phyloP scores from a whole-genome alignment of 2,797 vertebrate genomes.

The Pipistrellus pygmaeus region DNA sequence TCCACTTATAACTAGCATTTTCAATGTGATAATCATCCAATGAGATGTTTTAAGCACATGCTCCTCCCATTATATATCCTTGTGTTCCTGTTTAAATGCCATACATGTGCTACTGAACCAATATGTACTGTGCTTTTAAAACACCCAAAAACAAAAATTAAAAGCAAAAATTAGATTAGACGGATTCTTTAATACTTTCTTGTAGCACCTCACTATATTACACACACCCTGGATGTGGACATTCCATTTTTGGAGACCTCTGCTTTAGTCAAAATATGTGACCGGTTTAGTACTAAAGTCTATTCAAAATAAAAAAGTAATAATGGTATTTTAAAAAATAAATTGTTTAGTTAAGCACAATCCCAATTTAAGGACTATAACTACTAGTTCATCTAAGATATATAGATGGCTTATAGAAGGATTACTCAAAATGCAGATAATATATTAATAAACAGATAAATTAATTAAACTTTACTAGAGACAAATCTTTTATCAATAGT shows the following conservation, averaged over 20 bases:
- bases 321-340: not conserved
- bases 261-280: slow-evolving; percentile 4
- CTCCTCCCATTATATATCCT: not conserved
- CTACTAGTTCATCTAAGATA: not conserved
- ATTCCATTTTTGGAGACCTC: not conserved
- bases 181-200: slow-evolving; percentile 8
- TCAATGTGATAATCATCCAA: not conserved
- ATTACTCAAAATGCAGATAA: not conserved
- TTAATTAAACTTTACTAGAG: not conserved
- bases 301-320: slow-evolving; percentile 26
- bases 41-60: not conserved
- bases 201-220: not conserved
- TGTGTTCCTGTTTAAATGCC: not conserved
- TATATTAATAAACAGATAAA: not conserved
- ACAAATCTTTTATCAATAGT: not conserved
- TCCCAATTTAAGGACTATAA: slow-evolving; percentile 16
- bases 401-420: not conserved
- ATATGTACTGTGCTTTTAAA: not conserved
- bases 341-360: not conserved
- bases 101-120: not conserved
- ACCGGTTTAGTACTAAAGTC: not conserved
- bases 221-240: not conserved
- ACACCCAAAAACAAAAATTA: slow-evolving; percentile 2
- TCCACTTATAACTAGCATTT: slow-evolving; percentile 12
- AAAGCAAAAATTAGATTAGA: slow-evolving; percentile 38